phyloP scores from a whole-genome alignment of 2,888 invertebrate species.

The Hypena proboscidalis region DNA sequence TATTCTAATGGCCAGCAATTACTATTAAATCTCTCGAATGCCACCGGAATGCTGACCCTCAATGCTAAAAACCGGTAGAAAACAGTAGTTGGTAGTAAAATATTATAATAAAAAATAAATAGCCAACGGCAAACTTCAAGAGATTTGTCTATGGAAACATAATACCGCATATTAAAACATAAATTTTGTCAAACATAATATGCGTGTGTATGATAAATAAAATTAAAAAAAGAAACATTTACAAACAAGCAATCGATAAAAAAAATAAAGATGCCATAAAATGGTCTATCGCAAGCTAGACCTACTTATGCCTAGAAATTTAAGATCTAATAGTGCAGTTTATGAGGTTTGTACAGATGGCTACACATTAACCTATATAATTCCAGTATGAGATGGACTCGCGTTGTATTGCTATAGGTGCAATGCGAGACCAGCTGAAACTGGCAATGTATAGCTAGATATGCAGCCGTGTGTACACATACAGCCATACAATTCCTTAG shows the following conservation, averaged over 20 bases:
- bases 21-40: conserved; percentile 12
- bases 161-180: conserved; percentile 1
- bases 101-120: conserved; percentile 7
- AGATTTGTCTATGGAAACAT: conserved; percentile 10
- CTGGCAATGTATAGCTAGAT: no score
- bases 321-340: no score
- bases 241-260: not conserved
- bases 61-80: conserved; percentile 27
- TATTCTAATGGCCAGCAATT: conserved; percentile 6
- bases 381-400: no score
- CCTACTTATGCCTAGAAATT: no score
- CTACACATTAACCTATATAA: no score
- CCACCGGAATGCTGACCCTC: conserved; percentile 14
- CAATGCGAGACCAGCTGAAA: no score
- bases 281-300: no score
- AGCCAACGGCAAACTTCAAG: conserved; percentile 25
- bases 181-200: conserved; percentile 4
- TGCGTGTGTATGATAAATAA: not conserved
- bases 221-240: not conserved
- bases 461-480: no score
- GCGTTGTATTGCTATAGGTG: no score
- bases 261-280: no score
- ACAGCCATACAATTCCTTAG: no score
- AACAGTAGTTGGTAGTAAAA: conserved; percentile 8
- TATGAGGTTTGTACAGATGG: no score